Evolutionary conservation across 2,888 invertebrate species (phyloP).

Genomic region (Lobophora halterata): DNA sequence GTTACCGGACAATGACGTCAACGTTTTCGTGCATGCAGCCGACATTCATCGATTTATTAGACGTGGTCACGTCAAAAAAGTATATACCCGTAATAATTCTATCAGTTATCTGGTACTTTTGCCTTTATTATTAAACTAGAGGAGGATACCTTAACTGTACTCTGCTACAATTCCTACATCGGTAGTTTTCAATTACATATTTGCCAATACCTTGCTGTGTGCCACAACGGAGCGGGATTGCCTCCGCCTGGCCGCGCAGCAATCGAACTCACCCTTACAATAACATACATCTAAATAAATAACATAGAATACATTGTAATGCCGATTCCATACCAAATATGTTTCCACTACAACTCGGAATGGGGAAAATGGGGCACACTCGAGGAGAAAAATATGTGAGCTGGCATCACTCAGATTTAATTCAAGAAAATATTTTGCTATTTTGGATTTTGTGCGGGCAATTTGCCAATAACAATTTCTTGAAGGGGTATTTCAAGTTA

Average conservation of each 20-base stretch:
- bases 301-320: slow-evolving; percentile 69
- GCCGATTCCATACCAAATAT: slow-evolving; percentile 67
- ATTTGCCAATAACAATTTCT: slow-evolving; percentile 16
- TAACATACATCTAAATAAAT: slow-evolving; percentile 75
- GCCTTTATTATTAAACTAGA: too few species aligned
- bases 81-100: too few species aligned
- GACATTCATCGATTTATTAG: too few species aligned
- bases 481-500: slow-evolving; percentile 21
- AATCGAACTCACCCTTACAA: slow-evolving; percentile 61
- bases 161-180: slow-evolving; percentile 49
- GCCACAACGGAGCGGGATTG: slow-evolving; percentile 53
- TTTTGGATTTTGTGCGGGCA: slow-evolving; percentile 17
- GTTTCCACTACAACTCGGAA: slow-evolving; percentile 63
- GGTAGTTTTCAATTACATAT: slow-evolving; percentile 67
- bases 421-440: slow-evolving; percentile 35
- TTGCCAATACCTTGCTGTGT: slow-evolving; percentile 61
- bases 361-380: slow-evolving; percentile 62
- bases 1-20: too few species aligned
- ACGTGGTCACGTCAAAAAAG: too few species aligned
- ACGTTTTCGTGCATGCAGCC: too few species aligned
- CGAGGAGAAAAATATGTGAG: slow-evolving; percentile 56
- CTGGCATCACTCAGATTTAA: slow-evolving; percentile 56
- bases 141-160: too few species aligned
- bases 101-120: too few species aligned
- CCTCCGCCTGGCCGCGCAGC: slow-evolving; percentile 52